These are phyloP conservation scores for Drosophila jambulina DNA, from an alignment of 1,140 invertebrate genomes.

Conservation along the genomic window DNA sequence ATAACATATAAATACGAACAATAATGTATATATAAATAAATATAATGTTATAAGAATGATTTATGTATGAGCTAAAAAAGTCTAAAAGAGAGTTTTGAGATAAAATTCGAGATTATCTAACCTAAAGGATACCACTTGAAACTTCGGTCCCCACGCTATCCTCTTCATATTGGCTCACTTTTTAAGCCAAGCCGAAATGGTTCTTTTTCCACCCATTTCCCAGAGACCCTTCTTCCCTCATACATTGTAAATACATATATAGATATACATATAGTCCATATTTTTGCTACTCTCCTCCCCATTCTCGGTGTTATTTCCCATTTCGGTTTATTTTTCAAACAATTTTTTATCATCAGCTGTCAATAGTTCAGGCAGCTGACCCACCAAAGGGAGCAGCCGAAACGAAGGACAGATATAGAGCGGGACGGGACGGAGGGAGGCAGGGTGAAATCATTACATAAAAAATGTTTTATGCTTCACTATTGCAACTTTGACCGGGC, in stretches of 20 bases:
- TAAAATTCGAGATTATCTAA: background rate
- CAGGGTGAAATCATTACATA: conserved; percentile 70
- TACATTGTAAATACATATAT: conserved; percentile 1
- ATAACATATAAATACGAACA: too few species aligned
- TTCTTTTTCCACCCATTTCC: background rate
- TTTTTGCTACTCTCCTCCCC: background rate
- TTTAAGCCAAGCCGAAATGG: conserved; percentile 19
- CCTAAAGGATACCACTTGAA: background rate
- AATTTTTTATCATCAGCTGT: conserved; percentile 83
- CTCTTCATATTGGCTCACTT: background rate
- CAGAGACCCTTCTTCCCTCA: too few species aligned
- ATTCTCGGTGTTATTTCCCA: conserved; percentile 17
- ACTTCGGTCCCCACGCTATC: background rate
- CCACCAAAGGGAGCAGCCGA: conserved; percentile 47
- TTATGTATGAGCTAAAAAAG: too few species aligned
- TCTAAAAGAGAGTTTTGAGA: too few species aligned
- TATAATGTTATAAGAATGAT: too few species aligned
- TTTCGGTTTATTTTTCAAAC: conserved; percentile 66
- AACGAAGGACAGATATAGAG: conserved; percentile 47
- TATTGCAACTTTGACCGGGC: conserved; percentile 78
- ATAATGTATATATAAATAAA: too few species aligned
- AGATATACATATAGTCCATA: conserved; percentile 8
- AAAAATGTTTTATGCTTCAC: conserved; percentile 80
- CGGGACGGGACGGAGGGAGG: background rate
- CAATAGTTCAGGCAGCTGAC: conserved; percentile 75